phyloP scores from a whole-genome alignment of 2,888 invertebrate genomes.

The Pheosia tremula region DNA sequence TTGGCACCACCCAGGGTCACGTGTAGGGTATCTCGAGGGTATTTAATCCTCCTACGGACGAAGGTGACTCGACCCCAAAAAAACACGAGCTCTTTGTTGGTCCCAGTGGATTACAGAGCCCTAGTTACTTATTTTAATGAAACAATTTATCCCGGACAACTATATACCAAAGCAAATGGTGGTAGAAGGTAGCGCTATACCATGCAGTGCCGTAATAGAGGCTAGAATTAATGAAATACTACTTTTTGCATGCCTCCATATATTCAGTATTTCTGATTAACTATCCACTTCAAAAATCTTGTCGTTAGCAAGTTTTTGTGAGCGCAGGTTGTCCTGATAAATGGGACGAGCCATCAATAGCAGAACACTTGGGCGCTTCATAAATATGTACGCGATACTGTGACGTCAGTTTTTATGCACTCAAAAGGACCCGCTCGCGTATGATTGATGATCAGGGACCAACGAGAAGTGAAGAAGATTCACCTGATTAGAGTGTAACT shows the following conservation, averaged over 20 bases:
- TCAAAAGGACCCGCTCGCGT: constrained; percentile 50
- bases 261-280: constrained; percentile 25
- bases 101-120: too few relatives aligned
- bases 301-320: constrained; percentile 53
- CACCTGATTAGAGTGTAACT: constrained; percentile 54
- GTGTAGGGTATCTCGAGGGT: too few relatives aligned
- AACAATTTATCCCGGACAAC: too few relatives aligned
- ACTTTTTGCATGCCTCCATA: constrained; percentile 12
- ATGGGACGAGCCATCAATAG: constrained; percentile 70
- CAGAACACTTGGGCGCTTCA: constrained; percentile 76
- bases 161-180: too few relatives aligned
- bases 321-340: constrained; percentile 62
- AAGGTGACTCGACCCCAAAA: too few relatives aligned
- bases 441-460: constrained; percentile 63
- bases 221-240: too few relatives aligned
- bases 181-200: too few relatives aligned
- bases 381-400: constrained; percentile 79
- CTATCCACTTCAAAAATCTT: constrained; percentile 44
- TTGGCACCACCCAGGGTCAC: too few relatives aligned
- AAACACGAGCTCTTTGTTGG: too few relatives aligned
- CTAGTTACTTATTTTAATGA: too few relatives aligned
- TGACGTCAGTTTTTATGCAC: constrained; percentile 74
- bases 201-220: too few relatives aligned
- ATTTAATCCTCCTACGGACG: too few relatives aligned
- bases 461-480: constrained; percentile 64